Conservation (phyloP, 2,797 vertebrate genomes). For the Alfaro cultratus region DNA sequence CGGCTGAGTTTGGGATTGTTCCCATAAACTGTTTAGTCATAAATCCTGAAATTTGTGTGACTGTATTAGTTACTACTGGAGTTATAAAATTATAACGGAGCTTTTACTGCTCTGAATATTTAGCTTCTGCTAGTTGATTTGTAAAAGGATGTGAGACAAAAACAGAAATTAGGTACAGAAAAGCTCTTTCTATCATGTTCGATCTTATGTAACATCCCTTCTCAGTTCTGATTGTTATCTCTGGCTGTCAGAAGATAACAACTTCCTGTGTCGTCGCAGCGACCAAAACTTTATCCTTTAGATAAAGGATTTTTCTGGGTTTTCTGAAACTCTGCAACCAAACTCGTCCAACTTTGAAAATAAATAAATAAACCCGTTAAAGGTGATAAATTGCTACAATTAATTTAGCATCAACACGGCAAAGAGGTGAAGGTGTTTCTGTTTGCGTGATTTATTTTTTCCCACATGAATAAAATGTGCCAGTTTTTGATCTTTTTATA, state of each 20-base stretch:
- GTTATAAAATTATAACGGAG: neutral
- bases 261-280: neutral
- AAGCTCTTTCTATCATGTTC: neutral
- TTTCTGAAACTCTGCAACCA: neutral
- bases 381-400: neutral
- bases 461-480: neutral
- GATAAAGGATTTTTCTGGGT: too few species aligned
- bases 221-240: neutral
- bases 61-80: neutral
- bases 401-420: neutral
- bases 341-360: neutral
- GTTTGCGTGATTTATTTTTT: neutral
- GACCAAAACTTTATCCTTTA: neutral
- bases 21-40: neutral
- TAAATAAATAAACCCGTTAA: too few species aligned
- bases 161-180: neutral
- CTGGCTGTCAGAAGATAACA: neutral
- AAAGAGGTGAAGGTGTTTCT: neutral
- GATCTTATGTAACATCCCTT: neutral
- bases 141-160: neutral
- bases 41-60: neutral
- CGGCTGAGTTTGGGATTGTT: neutral
- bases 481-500: neutral
- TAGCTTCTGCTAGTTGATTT: neutral
- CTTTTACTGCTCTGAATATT: neutral